Evolutionary conservation across 2,797 vertebrate species (phyloP), one percentile per base, ranked within the genome.

Genomic region (Mallotus villosus): DNA sequence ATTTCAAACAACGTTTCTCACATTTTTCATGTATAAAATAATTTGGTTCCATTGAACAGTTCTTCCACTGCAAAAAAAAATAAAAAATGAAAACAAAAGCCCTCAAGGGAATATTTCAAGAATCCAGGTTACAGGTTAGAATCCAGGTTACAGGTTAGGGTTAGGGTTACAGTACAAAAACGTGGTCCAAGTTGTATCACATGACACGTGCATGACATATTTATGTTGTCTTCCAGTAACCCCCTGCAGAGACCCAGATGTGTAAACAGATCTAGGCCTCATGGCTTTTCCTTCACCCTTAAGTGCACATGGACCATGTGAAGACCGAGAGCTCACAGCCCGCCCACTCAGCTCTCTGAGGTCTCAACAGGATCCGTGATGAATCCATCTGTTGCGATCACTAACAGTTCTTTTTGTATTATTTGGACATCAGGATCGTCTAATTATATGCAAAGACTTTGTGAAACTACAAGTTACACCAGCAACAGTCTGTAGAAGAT

Each of bases 101-200:
- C 81, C 85, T 86, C 71, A 64, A 80, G 85, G 79, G 79, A 85
- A 80, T 85, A 81, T 90, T 92, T 91, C 85, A 92, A 87, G 84
- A 91, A 87, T 87, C 88, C 90, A 92, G 88, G 85, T 89, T 91
- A 92, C 89, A 92, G 90, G n/a, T n/a, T n/a, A n/a, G n/a, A n/a
- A n/a, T n/a, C n/a, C n/a, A n/a, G n/a, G n/a, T n/a, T n/a, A n/a
- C n/a, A n/a, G n/a, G n/a, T n/a, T n/a, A n/a, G n/a, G n/a, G n/a
- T n/a, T n/a, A n/a, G n/a, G 88, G 85, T 89, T 91, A 92, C 89
- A 92, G 90, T 92, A 93, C 86, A 90, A 87, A 88, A 88, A 82
- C 57, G 82, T 87, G 82, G 82, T 87, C 82, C 83, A 76, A 74
- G 78, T 83, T 85, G 74, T 84, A 77, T 82, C 84, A 85, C 85